Conservation (phyloP, 2,113 vertebrate species). For the Leptosomus discolor region DNA sequence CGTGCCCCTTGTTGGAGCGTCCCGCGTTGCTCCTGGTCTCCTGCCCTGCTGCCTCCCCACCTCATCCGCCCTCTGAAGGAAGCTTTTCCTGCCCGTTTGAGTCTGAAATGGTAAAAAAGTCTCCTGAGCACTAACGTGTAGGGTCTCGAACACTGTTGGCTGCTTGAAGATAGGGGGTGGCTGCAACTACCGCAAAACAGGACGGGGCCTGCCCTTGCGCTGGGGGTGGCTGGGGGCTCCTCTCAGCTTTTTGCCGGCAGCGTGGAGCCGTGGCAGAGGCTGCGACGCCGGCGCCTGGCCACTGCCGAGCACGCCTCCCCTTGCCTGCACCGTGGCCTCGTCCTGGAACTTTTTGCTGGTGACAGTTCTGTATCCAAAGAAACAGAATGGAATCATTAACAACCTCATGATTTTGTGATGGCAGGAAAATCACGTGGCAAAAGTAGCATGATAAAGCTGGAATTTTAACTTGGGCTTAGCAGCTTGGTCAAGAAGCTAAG, state of each 20-base stretch:
- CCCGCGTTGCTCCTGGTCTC: not conserved
- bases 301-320: too few species aligned
- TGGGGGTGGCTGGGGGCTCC: too few species aligned
- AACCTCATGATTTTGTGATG: not conserved
- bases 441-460: not conserved
- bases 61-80: not conserved
- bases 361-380: too few species aligned
- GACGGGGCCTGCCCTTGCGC: too few species aligned
- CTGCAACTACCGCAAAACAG: too few species aligned
- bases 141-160: too few species aligned
- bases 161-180: too few species aligned
- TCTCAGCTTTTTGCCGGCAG: too few species aligned
- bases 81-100: not conserved
- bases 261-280: too few species aligned
- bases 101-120: not conserved
- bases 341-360: too few species aligned
- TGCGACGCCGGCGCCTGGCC: too few species aligned
- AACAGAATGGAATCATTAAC: not conserved
- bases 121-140: not conserved
- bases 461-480: not conserved
- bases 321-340: too few species aligned
- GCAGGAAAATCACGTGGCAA: not conserved
- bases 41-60: not conserved
- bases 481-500: not conserved
- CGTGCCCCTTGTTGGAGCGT: rapidly evolving